Evolutionary conservation across 2,797 vertebrate genomes (phyloP).

Genomic region (Triplophysa yarkandensis): DNA sequence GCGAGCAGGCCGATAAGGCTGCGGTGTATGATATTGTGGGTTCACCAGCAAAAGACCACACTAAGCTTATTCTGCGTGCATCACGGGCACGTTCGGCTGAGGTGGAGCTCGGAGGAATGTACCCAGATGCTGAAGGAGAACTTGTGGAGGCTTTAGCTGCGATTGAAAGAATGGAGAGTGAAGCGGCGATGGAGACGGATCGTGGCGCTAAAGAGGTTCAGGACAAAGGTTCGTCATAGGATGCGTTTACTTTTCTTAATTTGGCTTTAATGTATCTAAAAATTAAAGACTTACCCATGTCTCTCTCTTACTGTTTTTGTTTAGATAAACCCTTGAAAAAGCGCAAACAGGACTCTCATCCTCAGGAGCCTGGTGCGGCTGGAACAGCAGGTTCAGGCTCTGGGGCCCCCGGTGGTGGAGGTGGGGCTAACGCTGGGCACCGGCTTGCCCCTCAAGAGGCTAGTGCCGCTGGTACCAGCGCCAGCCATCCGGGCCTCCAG

Average conservation of each 20-base stretch:
- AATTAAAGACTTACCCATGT: neutral
- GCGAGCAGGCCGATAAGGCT: conserved; percentile 91
- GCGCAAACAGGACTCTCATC: conserved; percentile 96
- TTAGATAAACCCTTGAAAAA: conserved; percentile 98
- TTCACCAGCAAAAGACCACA: conserved; percentile 94
- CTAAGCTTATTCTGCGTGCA: conserved; percentile 92
- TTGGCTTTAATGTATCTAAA: neutral
- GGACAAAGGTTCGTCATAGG: conserved; percentile 85
- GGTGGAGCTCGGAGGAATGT: conserved; percentile 75
- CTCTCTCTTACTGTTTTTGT: neutral
- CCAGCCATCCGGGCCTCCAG: conserved; percentile 77
- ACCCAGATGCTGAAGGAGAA: conserved; percentile 48
- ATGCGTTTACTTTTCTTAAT: neutral
- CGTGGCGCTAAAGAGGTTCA: conserved; percentile 96
- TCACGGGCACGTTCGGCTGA: conserved; percentile 92
- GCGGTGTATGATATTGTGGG: conserved; percentile 96
- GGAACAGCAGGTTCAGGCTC: conserved; percentile 75
- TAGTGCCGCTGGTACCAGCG: conserved; percentile 90
- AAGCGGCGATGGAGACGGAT: conserved; percentile 93
- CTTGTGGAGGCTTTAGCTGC: conserved; percentile 91
- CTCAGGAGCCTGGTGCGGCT: conserved; percentile 85
- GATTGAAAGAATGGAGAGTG: conserved; percentile 97
- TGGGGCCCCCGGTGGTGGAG: conserved; percentile 76
- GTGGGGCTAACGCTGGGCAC: conserved; percentile 89
- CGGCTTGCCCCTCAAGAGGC: conserved; percentile 92